Conservation (phyloP, 1,140 invertebrate species). For the Hetaerina americana region DNA sequence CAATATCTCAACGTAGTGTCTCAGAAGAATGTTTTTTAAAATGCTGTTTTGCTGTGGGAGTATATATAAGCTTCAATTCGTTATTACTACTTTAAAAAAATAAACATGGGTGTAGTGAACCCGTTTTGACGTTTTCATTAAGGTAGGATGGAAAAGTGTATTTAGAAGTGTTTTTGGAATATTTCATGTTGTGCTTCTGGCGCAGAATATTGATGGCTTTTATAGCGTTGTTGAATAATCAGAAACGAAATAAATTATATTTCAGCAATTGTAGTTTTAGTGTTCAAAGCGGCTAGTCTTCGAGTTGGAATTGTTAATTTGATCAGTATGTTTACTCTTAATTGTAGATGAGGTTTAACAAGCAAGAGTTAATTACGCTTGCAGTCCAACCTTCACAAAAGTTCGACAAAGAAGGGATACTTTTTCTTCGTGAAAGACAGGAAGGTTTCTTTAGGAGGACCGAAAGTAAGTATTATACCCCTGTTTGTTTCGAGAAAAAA, state of each 20-base stretch:
- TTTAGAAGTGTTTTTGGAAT: not conserved
- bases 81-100: too few relatives aligned
- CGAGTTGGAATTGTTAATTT: too few relatives aligned
- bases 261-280: not conserved
- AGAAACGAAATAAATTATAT: not conserved
- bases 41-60: too few relatives aligned
- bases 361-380: conserved; percentile 68
- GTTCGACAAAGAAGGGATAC: conserved; percentile 84
- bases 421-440: conserved; percentile 73
- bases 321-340: too few relatives aligned
- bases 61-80: too few relatives aligned
- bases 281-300: not conserved
- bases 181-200: not conserved
- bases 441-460: conserved; percentile 82
- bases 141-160: not conserved
- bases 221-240: not conserved
- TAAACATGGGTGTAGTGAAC: not conserved
- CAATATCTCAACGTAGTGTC: too few relatives aligned
- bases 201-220: not conserved
- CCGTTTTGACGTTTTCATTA: not conserved
- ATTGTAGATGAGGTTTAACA: conserved; percentile 72
- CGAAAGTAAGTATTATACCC: conserved; percentile 57
- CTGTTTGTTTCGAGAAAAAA: not conserved
- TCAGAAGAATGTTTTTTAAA: too few relatives aligned
- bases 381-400: conserved; percentile 73